These are phyloP conservation scores for Drosophila affinis DNA, from an alignment of 2,888 invertebrate species.

Conservation along the genomic window DNA sequence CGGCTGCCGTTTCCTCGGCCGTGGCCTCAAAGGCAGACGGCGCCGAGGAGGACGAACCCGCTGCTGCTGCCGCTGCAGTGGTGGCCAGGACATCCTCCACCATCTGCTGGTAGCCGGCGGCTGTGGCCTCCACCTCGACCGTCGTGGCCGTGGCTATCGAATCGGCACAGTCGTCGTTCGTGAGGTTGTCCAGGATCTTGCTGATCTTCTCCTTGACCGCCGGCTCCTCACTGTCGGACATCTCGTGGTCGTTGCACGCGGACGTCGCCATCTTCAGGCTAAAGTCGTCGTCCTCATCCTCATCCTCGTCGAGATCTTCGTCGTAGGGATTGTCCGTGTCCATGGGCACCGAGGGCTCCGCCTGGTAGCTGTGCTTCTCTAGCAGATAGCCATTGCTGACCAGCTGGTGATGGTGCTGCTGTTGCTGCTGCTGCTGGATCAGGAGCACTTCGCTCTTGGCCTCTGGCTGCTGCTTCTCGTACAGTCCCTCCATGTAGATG, in stretches of 20 bases:
- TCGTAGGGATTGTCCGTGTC: constrained; percentile 55
- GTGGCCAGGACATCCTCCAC: constrained; percentile 72
- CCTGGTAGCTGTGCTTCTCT: constrained; percentile 66
- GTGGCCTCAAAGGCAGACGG: constrained; percentile 57
- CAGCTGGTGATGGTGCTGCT: constrained; percentile 51
- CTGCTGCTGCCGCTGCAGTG: constrained; percentile 49
- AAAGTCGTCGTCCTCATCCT: constrained; percentile 81
- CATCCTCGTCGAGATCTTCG: constrained; percentile 55
- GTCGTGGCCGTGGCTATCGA: constrained; percentile 75
- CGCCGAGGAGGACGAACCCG: constrained; percentile 14
- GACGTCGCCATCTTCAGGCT: constrained; percentile 81
- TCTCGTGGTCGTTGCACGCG: constrained; percentile 76
- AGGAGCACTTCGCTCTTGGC: constrained; percentile 40
- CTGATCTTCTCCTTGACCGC: constrained; percentile 82
- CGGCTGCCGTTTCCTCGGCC: constrained; percentile 71
- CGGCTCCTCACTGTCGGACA: constrained; percentile 81
- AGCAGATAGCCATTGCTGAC: constrained; percentile 50
- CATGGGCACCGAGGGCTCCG: constrained; percentile 47
- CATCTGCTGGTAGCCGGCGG: constrained; percentile 67
- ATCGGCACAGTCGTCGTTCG: constrained; percentile 82
- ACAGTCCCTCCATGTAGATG: constrained; percentile 49
- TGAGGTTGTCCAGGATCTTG: constrained; percentile 81
- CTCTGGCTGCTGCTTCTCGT: constrained; percentile 50
- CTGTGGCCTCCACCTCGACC: constrained; percentile 59
- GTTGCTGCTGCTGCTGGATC: constrained; percentile 57